A percentile compares a stretch with the other conserved stretches of the same genome.
Conservation (phyloP, 2,113 vertebrate genomes). For the Pomatorhinus ruficollis region DNA sequence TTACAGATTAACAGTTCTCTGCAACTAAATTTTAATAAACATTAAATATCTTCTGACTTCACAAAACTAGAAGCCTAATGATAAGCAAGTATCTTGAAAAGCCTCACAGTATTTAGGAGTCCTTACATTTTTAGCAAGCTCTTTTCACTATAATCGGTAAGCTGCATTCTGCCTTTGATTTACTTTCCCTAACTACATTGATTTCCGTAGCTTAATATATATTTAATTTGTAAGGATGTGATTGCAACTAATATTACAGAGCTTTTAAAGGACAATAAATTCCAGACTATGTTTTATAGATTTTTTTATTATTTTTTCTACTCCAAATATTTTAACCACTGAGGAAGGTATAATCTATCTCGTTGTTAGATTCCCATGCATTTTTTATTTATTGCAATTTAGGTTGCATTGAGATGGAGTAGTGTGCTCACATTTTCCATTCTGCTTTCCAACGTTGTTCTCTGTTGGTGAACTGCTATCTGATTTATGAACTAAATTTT, state of each 20-base stretch:
- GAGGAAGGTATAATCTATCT: conserved; percentile 4
- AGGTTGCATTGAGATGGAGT: not conserved
- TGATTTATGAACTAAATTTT: not conserved
- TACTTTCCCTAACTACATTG: conserved; percentile 28
- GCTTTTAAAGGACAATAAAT: conserved; percentile 54
- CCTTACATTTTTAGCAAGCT: not conserved
- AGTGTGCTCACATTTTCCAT: not conserved
- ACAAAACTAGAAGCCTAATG: not conserved
- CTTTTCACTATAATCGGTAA: not conserved
- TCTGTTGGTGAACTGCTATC: not conserved
- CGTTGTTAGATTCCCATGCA: not conserved
- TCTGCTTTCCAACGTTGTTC: accelerated
- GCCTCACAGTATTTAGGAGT: not conserved
- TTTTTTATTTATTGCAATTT: not conserved
- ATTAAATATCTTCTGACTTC: conserved; percentile 47
- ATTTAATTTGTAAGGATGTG: conserved; percentile 57
- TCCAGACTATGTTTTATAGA: conserved; percentile 1
- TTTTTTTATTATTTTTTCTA: conserved; percentile 21
- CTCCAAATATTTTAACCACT: conserved; percentile 11
- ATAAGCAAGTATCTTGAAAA: conserved; percentile 22
- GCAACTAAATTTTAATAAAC: conserved; percentile 54
- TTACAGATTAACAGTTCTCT: conserved; percentile 32
- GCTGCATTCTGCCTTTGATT: conserved; percentile 35
- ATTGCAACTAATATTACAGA: conserved; percentile 20
- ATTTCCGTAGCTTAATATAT: conserved; percentile 51